These are phyloP conservation scores for Andrena dorsata DNA, from an alignment of 2,888 invertebrate species.

Conservation along the genomic window DNA sequence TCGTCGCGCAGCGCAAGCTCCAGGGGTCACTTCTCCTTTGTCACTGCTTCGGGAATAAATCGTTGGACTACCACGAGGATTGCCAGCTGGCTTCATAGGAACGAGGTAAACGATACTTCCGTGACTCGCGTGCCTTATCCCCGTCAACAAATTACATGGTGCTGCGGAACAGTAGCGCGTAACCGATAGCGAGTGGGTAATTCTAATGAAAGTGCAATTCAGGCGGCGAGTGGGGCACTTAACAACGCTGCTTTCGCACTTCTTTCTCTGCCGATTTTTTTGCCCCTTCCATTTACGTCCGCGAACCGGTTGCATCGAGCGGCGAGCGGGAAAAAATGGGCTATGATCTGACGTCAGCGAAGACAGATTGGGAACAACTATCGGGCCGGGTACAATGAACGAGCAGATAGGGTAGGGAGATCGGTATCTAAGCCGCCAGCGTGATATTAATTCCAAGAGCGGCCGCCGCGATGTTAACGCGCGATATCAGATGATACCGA, in stretches of 20 bases:
- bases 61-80: neutral
- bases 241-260: slow-evolving; percentile 51
- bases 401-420: slow-evolving; percentile 37
- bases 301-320: slow-evolving; percentile 53
- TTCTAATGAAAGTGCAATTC: slow-evolving; percentile 65
- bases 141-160: slow-evolving; percentile 58
- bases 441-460: slow-evolving; percentile 61
- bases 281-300: neutral
- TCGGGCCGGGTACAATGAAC: slow-evolving; percentile 48
- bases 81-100: neutral
- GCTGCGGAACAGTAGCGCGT: slow-evolving; percentile 59
- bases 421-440: slow-evolving; percentile 45
- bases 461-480: slow-evolving; percentile 12
- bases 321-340: slow-evolving; percentile 20
- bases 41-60: neutral
- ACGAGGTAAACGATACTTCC: slow-evolving; percentile 50
- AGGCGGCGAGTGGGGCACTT: slow-evolving; percentile 37
- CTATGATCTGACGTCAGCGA: slow-evolving; percentile 39
- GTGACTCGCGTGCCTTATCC: slow-evolving; percentile 28
- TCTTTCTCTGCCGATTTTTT: slow-evolving; percentile 37
- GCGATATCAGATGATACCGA: slow-evolving; percentile 28
- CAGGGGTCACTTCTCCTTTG: neutral
- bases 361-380: slow-evolving; percentile 47
- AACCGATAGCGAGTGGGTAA: slow-evolving; percentile 50
- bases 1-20: no score